Conservation (phyloP, 2,113 vertebrate genomes). For the Amphilophus citrinellus region DNA sequence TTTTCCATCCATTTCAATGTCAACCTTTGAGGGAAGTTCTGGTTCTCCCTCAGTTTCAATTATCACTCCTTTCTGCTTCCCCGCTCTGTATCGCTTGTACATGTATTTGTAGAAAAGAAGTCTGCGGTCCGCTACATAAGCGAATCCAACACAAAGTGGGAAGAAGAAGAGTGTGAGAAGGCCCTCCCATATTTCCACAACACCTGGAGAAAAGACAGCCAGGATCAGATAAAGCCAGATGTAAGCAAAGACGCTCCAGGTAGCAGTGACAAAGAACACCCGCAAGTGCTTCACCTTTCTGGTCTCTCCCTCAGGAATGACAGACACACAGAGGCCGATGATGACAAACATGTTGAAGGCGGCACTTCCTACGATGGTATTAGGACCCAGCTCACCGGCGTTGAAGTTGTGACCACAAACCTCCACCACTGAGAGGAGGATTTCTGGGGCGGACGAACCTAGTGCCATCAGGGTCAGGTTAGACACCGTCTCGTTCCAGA, state of each 20-base stretch:
- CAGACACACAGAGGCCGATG: constrained; percentile 93
- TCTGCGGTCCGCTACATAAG: constrained; percentile 94
- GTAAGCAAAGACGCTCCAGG: constrained; percentile 98
- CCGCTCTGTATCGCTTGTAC: constrained; percentile 92
- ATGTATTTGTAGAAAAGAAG: constrained; percentile 97
- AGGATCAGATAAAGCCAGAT: constrained; percentile 97
- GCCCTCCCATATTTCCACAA: constrained; percentile 97
- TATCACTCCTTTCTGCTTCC: constrained; percentile 93
- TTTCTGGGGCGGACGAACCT: constrained; percentile 95
- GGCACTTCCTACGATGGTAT: constrained; percentile 98
- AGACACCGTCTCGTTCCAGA: constrained; percentile 98
- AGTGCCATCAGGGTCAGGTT: constrained; percentile 97
- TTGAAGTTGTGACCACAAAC: constrained; percentile 94
- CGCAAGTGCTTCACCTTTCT: constrained; percentile 94
- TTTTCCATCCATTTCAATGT: constrained; percentile 93
- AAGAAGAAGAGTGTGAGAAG: constrained; percentile 97
- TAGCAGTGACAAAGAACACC: constrained; percentile 96
- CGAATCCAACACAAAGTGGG: constrained; percentile 93
- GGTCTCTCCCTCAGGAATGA: constrained; percentile 93
- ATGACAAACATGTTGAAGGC: constrained; percentile 99
- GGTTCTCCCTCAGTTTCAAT: constrained; percentile 94
- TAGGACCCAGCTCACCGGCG: constrained; percentile 92
- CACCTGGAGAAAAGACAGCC: constrained; percentile 91
- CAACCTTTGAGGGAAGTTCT: constrained; percentile 85
- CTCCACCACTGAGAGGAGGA: constrained; percentile 95